These are phyloP conservation scores for Tuberolachnus salignus DNA, from an alignment of 2,888 invertebrate species.

Conservation along the genomic window DNA sequence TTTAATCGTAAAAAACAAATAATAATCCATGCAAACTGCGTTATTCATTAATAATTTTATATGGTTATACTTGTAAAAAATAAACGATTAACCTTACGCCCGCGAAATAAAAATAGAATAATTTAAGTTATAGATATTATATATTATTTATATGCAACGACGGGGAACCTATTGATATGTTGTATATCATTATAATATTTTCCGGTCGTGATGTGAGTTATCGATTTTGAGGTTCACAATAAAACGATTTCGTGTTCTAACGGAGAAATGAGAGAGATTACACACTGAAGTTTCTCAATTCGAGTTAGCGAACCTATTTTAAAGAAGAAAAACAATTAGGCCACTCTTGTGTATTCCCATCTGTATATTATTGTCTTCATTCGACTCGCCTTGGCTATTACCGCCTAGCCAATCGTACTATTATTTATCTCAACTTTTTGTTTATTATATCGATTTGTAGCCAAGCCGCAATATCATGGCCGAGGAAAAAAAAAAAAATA, in stretches of 20 bases:
- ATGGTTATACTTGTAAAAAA: too few species aligned
- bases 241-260: conserved; percentile 20
- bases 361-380: conserved; percentile 2
- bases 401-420: not conserved
- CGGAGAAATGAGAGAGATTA: conserved; percentile 44
- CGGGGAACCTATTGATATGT: not conserved
- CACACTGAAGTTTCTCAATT: conserved; percentile 44
- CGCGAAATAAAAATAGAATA: too few species aligned
- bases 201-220: not conserved
- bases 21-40: too few species aligned
- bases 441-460: conserved; percentile 11
- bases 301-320: conserved; percentile 37
- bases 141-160: too few species aligned
- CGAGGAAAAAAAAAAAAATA: not conserved
- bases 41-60: too few species aligned
- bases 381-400: conserved; percentile 25
- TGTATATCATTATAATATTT: not conserved
- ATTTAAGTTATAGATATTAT: too few species aligned
- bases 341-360: conserved; percentile 15
- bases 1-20: too few species aligned
- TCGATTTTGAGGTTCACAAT: not conserved
- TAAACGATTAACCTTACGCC: too few species aligned
- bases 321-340: conserved; percentile 51
- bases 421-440: conserved; percentile 19
- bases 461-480: not conserved